These are phyloP conservation scores for Pogonognathellus flavescens DNA, from an alignment of 1,140 invertebrate genomes.

Conservation along the genomic window DNA sequence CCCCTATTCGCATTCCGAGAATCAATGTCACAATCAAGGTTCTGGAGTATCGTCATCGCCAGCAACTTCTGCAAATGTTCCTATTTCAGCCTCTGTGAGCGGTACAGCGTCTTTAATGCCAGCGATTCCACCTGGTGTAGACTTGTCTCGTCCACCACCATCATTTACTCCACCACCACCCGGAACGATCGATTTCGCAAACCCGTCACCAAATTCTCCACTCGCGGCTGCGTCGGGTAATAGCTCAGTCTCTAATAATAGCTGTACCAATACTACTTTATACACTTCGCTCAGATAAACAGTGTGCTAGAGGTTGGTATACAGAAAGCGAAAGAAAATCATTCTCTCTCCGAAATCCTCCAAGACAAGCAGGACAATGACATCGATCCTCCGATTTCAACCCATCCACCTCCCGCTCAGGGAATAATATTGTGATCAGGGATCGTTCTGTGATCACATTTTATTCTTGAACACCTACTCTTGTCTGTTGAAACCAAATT, in stretches of 20 bases:
- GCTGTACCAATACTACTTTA: background rate
- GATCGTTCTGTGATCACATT: too few relatives aligned
- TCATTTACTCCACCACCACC: conserved; percentile 28
- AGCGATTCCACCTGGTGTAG: conserved; percentile 49
- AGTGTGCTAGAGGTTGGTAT: background rate
- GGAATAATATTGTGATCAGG: too few relatives aligned
- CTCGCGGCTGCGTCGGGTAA: conserved; percentile 35
- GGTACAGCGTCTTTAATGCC: background rate
- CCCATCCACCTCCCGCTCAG: background rate
- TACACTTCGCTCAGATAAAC: background rate
- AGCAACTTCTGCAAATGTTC: background rate
- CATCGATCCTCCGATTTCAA: background rate
- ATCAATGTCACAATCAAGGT: background rate
- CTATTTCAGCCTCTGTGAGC: conserved; percentile 3
- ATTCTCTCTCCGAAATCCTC: background rate
- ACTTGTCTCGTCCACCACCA: conserved; percentile 50
- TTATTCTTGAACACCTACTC: too few relatives aligned
- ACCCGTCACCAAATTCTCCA: conserved; percentile 12
- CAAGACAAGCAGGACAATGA: conserved; percentile 2
- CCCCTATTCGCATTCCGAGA: conserved; percentile 8
- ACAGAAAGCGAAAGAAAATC: background rate
- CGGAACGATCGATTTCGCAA: conserved; percentile 44
- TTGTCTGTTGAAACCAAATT: too few relatives aligned
- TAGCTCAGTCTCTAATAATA: conserved; percentile 43
- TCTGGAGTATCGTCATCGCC: background rate